These are phyloP conservation scores for Oikopleura vanhoeffeni DNA, from an alignment of 23 tunicate species.

Conservation along the genomic window DNA sequence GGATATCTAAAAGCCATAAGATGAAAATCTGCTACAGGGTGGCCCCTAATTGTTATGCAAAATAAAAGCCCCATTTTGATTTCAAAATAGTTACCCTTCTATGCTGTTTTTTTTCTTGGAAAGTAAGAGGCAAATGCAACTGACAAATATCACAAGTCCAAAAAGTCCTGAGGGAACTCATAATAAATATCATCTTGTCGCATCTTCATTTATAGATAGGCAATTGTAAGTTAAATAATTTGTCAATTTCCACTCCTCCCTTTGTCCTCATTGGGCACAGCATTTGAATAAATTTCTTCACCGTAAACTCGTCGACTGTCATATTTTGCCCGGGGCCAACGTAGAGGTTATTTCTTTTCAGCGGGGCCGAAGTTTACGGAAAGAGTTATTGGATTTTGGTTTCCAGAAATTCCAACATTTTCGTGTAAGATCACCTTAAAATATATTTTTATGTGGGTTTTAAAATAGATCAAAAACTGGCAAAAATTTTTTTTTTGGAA, in stretches of 20 bases:
- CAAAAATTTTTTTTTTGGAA: too few relatives aligned
- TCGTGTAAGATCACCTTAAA: slow-evolving; percentile 25
- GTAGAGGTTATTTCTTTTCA: slow-evolving; percentile 48
- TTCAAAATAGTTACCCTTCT: slow-evolving; percentile 1
- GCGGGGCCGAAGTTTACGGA: slow-evolving; percentile 40
- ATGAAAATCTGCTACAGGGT: too few relatives aligned
- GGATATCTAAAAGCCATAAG: too few relatives aligned
- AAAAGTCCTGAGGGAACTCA: slow-evolving; percentile 35
- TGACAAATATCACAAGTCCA: slow-evolving; percentile 62
- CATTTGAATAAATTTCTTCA: slow-evolving; percentile 18
- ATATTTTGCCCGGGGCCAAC: slow-evolving; percentile 29
- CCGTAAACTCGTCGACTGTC: slow-evolving; percentile 13
- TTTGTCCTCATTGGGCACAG: slow-evolving; percentile 29
- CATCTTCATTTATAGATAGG: slow-evolving; percentile 18
- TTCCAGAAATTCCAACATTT: slow-evolving; percentile 59
- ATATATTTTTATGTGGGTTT: too few relatives aligned
- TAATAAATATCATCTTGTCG: slow-evolving; percentile 2
- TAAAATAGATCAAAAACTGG: too few relatives aligned
- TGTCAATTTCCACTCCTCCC: slow-evolving; percentile 35
- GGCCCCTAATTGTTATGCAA: too few relatives aligned
- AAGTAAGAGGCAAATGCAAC: slow-evolving; percentile 37
- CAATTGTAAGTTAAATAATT: slow-evolving; percentile 39
- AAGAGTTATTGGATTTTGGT: slow-evolving; percentile 29
- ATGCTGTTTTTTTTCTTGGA: slow-evolving; percentile 1
- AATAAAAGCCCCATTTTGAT: too few relatives aligned